These are phyloP conservation scores for Athetis lepigone DNA, from an alignment of 2,888 invertebrate genomes.

Conservation along the genomic window DNA sequence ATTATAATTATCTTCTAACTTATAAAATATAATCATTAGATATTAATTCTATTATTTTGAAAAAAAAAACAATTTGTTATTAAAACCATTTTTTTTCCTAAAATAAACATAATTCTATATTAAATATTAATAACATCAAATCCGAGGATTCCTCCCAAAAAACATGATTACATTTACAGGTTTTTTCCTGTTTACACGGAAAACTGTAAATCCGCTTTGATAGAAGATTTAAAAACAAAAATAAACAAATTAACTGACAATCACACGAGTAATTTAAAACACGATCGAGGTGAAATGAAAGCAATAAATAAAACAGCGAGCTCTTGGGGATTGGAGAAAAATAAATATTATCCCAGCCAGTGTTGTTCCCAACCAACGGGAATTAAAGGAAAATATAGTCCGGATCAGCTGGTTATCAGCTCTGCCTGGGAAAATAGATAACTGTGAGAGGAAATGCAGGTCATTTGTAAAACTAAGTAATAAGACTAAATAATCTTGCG, in stretches of 20 bases:
- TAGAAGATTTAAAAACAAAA: slow-evolving; percentile 61
- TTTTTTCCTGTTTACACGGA: not conserved
- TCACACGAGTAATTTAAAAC: slow-evolving; percentile 81
- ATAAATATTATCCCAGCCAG: slow-evolving; percentile 70
- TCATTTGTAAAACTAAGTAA: not conserved
- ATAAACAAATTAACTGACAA: slow-evolving; percentile 76
- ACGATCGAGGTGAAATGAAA: slow-evolving; percentile 77
- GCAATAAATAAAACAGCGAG: slow-evolving; percentile 76
- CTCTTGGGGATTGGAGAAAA: slow-evolving; percentile 70
- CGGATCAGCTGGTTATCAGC: slow-evolving; percentile 56
- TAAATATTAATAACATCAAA: too few species aligned
- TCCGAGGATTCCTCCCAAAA: too few species aligned
- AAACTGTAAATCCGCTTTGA: slow-evolving; percentile 18
- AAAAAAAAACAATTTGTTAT: too few species aligned
- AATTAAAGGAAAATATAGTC: slow-evolving; percentile 64
- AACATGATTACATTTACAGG: not conserved
- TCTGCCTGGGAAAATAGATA: slow-evolving; percentile 37
- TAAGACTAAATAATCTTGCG: too few species aligned
- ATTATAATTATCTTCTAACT: too few species aligned
- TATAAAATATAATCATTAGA: too few species aligned
- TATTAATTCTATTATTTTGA: too few species aligned
- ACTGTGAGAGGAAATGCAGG: slow-evolving; percentile 13
- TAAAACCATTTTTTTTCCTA: too few species aligned
- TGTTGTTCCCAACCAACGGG: slow-evolving; percentile 59
- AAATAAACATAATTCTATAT: too few species aligned